phyloP scores from a whole-genome alignment of 2,797 vertebrate genomes.

The Lithobates pipiens region DNA sequence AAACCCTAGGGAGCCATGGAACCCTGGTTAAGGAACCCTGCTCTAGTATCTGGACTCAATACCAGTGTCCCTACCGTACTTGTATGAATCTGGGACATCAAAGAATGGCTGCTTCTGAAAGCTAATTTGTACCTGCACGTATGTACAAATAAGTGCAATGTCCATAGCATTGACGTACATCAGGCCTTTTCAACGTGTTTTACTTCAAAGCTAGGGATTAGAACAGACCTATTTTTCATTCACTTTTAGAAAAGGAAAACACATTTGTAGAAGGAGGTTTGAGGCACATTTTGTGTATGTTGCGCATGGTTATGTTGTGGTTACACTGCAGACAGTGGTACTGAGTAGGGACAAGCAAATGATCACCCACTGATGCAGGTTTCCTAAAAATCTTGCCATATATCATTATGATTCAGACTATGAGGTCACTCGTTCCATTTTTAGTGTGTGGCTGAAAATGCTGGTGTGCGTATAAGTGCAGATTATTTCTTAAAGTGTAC shows the following conservation, averaged over 20 bases:
- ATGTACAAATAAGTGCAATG: too few relatives aligned
- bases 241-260: neutral
- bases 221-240: neutral
- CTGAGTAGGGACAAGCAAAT: conserved; percentile 33
- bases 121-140: too few relatives aligned
- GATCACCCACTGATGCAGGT: conserved; percentile 18
- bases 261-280: neutral
- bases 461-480: neutral
- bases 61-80: too few relatives aligned
- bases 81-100: too few relatives aligned
- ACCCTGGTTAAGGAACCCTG: too few relatives aligned
- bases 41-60: too few relatives aligned
- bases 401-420: conserved; percentile 53
- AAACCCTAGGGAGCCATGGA: too few relatives aligned
- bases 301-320: conserved; percentile 10
- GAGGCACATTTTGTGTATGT: neutral
- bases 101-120: too few relatives aligned
- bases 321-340: conserved; percentile 44
- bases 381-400: conserved; percentile 40
- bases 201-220: neutral
- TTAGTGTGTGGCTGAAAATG: conserved; percentile 42
- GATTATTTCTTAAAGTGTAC: conserved; percentile 1
- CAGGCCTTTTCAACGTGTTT: too few relatives aligned
- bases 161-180: too few relatives aligned
- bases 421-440: conserved; percentile 34